Conservation (phyloP, 2,888 invertebrate species). For the Caenorhabditis sulstoni region DNA sequence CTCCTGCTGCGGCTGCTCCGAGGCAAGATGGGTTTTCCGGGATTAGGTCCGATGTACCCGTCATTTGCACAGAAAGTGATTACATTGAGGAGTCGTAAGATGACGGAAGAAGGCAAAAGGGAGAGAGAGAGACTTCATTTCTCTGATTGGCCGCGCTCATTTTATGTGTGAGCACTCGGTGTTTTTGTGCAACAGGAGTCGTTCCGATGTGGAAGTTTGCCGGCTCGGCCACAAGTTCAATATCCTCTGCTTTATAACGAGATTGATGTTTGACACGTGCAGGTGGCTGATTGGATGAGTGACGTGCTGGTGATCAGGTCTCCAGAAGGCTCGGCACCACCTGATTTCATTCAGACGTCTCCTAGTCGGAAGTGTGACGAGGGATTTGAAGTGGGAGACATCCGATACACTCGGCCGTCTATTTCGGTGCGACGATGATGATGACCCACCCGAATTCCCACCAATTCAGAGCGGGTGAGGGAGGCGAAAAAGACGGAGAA, state of each 20-base stretch:
- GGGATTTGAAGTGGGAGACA: slow-evolving; percentile 23
- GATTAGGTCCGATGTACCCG: slow-evolving; percentile 28
- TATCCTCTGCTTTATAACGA: too few species aligned
- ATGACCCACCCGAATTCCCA: slow-evolving; percentile 36
- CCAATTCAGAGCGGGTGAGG: slow-evolving; percentile 27
- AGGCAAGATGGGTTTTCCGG: slow-evolving; percentile 22
- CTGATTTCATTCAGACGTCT: slow-evolving; percentile 19
- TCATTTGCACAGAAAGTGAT: slow-evolving; percentile 54
- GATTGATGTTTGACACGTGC: too few species aligned
- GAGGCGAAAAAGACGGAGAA: slow-evolving; percentile 6
- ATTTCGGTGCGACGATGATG: too few species aligned
- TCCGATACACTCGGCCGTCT: slow-evolving; percentile 32
- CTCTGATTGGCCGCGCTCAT: slow-evolving; percentile 37
- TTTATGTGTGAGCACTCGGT: slow-evolving; percentile 9
- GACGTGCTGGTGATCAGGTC: too few species aligned
- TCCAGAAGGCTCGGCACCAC: too few species aligned
- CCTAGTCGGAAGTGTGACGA: slow-evolving; percentile 21
- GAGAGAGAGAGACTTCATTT: slow-evolving; percentile 31
- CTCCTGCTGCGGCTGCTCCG: too few species aligned
- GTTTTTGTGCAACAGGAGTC: neutral
- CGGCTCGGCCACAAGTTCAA: too few species aligned
- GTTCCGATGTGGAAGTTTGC: too few species aligned
- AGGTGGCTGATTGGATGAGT: too few species aligned
- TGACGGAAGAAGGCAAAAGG: slow-evolving; percentile 15
- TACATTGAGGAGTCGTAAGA: slow-evolving; percentile 24